A percentile compares a stretch with the other conserved stretches of the same genome.
These are phyloP conservation scores for Lithophane ornitopus DNA, from an alignment of 2,888 invertebrate genomes.

Conservation along the genomic window DNA sequence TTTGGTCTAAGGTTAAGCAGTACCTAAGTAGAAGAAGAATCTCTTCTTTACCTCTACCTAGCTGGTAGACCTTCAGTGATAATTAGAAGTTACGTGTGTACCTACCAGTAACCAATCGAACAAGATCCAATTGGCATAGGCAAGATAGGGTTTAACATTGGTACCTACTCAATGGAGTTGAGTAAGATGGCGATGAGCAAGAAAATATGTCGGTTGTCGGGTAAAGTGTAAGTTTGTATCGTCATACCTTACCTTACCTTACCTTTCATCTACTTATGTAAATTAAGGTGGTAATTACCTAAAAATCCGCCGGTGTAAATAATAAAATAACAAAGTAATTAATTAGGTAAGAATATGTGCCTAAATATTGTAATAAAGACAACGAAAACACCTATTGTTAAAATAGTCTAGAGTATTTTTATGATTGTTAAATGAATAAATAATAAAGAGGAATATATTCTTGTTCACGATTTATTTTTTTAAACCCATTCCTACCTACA, in stretches of 20 bases:
- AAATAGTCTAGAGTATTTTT: slow-evolving; percentile 50
- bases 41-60: slow-evolving; percentile 17
- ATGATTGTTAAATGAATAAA: slow-evolving; percentile 66
- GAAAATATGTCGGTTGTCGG: not conserved
- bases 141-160: not conserved
- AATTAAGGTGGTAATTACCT: not conserved
- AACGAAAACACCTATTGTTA: slow-evolving; percentile 66
- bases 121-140: not conserved
- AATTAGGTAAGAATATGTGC: slow-evolving; percentile 42
- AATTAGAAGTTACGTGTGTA: slow-evolving; percentile 1
- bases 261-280: not conserved
- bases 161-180: not conserved
- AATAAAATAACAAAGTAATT: slow-evolving; percentile 40
- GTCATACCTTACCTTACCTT: not conserved
- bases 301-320: slow-evolving; percentile 34
- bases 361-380: slow-evolving; percentile 54
- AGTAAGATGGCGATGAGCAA: not conserved
- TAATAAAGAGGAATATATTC: slow-evolving; percentile 66
- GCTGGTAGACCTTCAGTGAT: slow-evolving; percentile 3
- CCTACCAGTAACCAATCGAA: not conserved
- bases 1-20: not conserved
- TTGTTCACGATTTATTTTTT: slow-evolving; percentile 62
- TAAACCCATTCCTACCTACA: not conserved
- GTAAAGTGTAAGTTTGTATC: slow-evolving; percentile 1
- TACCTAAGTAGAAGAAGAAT: not conserved